Evolutionary conservation across 2,797 vertebrate species (phyloP).

Genomic region (Toxotes lorentzi): DNA sequence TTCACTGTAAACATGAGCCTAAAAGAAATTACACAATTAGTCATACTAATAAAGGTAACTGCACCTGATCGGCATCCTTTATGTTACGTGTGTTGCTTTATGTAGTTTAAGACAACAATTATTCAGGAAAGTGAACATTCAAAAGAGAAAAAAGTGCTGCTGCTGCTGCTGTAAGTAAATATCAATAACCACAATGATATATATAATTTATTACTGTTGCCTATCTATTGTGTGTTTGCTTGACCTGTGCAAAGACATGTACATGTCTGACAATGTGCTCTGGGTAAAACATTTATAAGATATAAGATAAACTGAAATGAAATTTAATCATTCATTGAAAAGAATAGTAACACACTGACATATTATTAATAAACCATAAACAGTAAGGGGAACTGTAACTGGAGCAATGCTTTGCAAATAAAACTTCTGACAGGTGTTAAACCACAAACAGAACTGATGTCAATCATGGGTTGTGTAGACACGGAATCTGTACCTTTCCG

Average conservation of each 20-base stretch:
- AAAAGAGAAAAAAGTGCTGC: too few species aligned
- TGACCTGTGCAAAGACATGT: not conserved
- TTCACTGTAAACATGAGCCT: conserved; percentile 92
- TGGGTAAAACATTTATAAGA: not conserved
- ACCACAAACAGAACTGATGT: not conserved
- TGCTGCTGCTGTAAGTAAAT: too few species aligned
- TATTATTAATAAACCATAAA: not conserved
- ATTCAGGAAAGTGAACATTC: too few species aligned
- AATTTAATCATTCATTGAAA: not conserved
- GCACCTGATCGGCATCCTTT: not conserved
- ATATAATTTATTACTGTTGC: too few species aligned
- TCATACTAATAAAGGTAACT: not conserved
- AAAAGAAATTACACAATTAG: conserved; percentile 11
- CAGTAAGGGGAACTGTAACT: conserved; percentile 7
- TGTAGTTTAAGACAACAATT: not conserved
- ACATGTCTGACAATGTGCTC: not conserved
- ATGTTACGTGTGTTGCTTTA: not conserved
- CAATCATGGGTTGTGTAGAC: not conserved
- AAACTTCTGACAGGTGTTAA: conserved; percentile 22
- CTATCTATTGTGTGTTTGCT: too few species aligned
- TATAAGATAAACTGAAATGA: not conserved
- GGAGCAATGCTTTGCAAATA: not conserved
- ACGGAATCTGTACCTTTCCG: conserved; percentile 84
- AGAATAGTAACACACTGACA: not conserved
- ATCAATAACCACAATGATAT: too few species aligned